Evolutionary conservation across 2,888 invertebrate species (phyloP), one percentile per base, ranked within the genome.

Genomic region (Mythimna lalbum): DNA sequence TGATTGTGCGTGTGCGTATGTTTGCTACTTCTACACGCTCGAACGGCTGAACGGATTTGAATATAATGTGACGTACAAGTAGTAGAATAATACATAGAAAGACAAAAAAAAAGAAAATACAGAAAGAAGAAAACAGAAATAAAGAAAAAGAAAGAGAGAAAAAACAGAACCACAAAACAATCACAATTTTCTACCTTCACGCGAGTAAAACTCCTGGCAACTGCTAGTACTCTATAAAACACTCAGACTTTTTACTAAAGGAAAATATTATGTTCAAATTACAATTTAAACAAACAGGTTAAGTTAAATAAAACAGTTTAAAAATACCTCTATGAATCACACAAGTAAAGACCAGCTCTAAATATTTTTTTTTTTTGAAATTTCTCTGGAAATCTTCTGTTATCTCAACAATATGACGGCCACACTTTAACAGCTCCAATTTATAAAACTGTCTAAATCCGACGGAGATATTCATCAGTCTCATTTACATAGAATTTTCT

Each of bases 361-460:
- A 53, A 19, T 33, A 53, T n/a, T 39, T 49, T 1, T 33, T 66
- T 55, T 67, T 49, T 66, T 31, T 5, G 3, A 39, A 52, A 71
- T 47, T 19, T 27, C 9, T 31, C 76, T 49, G 36, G 21, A 52
- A 52, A 21, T 43, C n/a, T 4, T 27, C 50, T 39, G 31, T 50
- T 19, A 43, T 14, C 36, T 56, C n/a, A 50, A 62, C 52, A 53
- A 53, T 52, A 27, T 64, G 64, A 76, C 69, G 17, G 36, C 52
- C 2, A 50, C 33, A 27, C 31, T 67, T 60, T 56, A 64, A 77
- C 59, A 70, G 55, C 49, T 43, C 62, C 70, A 39, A 82, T 81
- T 73, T 73, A 79, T 78, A 82, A 78, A 65, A 77, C 66, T 57
- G 69, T 82, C 57, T 53, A 59, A 68, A 60, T 1, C 53, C 56